phyloP scores from a whole-genome alignment of 2,797 vertebrate species.

The Leucoraja ocellata region DNA sequence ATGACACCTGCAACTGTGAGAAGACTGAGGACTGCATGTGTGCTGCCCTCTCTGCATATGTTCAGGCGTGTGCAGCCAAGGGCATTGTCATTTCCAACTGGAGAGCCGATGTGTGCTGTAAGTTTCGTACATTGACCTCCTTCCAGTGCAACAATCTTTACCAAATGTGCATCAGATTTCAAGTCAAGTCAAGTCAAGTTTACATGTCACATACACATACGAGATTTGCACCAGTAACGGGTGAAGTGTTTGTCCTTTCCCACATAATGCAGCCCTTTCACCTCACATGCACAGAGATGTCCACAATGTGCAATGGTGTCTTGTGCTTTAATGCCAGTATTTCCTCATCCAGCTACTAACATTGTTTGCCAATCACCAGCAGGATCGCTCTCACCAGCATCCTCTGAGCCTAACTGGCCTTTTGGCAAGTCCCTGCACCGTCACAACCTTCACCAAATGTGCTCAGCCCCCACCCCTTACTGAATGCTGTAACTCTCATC shows the following conservation, averaged over 20 bases:
- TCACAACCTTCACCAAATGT: too few species aligned
- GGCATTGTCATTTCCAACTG: slow-evolving; percentile 50
- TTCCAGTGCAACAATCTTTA: background rate
- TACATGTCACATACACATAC: too few species aligned
- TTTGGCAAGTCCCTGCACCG: too few species aligned
- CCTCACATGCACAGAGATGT: background rate
- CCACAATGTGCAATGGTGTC: background rate
- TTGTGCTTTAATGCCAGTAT: too few species aligned
- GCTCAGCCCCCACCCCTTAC: too few species aligned
- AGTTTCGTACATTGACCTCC: slow-evolving; percentile 40
- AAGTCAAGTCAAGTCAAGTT: too few species aligned
- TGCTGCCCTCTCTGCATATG: slow-evolving; percentile 50
- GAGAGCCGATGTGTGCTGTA: slow-evolving; percentile 53
- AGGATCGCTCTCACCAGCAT: background rate
- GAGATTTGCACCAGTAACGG: background rate
- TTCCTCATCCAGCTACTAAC: too few species aligned
- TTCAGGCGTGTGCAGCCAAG: slow-evolving; percentile 52
- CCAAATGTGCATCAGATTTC: too few species aligned
- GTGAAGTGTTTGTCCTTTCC: background rate
- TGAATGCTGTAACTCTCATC: too few species aligned
- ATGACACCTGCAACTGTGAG: slow-evolving; percentile 33
- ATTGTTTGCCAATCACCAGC: background rate
- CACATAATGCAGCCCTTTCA: background rate
- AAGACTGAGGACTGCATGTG: slow-evolving; percentile 37
- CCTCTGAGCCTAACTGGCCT: too few species aligned